Evolutionary conservation across 2,797 vertebrate species (phyloP).

Genomic region (Octomys mimax): DNA sequence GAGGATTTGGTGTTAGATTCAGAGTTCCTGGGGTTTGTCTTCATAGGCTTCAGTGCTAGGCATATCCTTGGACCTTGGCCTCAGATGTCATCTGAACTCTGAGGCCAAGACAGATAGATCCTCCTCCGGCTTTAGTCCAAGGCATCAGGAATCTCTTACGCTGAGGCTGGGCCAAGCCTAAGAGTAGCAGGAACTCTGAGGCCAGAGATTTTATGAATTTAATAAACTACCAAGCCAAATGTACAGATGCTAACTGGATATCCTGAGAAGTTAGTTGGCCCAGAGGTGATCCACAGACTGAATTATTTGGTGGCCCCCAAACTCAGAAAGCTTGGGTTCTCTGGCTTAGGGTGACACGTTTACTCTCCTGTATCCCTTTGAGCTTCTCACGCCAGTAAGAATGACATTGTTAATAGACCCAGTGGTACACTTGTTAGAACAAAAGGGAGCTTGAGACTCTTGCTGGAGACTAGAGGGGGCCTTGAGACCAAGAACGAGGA

Average conservation of each 20-base stretch:
- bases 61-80: neutral
- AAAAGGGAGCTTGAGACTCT: neutral
- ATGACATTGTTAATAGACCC: neutral
- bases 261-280: constrained; percentile 26
- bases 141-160: constrained; percentile 5
- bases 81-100: neutral
- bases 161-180: constrained; percentile 54
- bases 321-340: constrained; percentile 28
- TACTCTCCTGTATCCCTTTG: neutral
- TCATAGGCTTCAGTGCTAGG: neutral
- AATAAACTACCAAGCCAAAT: constrained; percentile 80
- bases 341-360: neutral
- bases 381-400: neutral
- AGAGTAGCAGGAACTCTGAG: neutral
- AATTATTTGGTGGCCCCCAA: neutral
- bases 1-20: constrained; percentile 59
- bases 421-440: neutral
- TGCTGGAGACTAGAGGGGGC: neutral
- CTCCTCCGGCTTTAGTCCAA: neutral
- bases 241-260: constrained; percentile 77
- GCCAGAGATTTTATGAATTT: constrained; percentile 65
- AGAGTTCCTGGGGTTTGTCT: constrained; percentile 46
- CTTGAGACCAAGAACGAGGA: neutral
- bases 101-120: neutral
- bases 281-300: neutral